A percentile compares a stretch with the other conserved stretches of the same genome.
phyloP scores from a whole-genome alignment of 2,113 vertebrate genomes.

The Otocyon megalotis region DNA sequence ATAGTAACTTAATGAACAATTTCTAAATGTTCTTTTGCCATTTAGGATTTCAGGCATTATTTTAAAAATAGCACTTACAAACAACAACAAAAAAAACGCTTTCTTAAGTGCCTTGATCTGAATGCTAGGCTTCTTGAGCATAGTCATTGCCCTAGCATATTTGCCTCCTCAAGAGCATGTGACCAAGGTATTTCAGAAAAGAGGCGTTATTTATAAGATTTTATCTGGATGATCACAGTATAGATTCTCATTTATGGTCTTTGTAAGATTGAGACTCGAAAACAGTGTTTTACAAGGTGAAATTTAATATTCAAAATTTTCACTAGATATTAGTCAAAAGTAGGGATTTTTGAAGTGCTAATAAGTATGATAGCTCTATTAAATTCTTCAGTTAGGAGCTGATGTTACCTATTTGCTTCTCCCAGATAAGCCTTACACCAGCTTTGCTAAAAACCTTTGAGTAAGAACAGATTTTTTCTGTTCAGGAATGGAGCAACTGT shows the following conservation, averaged over 20 bases:
- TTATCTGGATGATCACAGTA: background rate
- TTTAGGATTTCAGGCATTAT: conserved; percentile 26
- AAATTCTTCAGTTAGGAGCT: background rate
- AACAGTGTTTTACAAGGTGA: background rate
- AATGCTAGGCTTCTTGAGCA: background rate
- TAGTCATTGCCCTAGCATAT: background rate
- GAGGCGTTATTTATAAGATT: background rate
- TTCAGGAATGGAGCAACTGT: background rate
- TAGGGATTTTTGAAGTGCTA: background rate
- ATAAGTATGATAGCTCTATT: background rate
- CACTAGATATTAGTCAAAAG: conserved; percentile 35
- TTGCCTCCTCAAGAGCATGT: background rate
- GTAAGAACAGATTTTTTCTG: background rate
- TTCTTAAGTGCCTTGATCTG: background rate
- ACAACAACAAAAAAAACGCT: background rate
- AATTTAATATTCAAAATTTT: conserved; percentile 14
- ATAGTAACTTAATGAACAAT: background rate
- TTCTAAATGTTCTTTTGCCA: conserved; percentile 10
- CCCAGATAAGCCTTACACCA: background rate
- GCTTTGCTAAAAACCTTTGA: background rate
- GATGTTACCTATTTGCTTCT: background rate
- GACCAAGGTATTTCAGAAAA: background rate
- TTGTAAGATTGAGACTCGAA: conserved; percentile 36
- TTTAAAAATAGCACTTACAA: background rate
- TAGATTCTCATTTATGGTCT: background rate